These are phyloP conservation scores for Labeo calbasu DNA, from an alignment of 2,797 vertebrate genomes.

Conservation along the genomic window DNA sequence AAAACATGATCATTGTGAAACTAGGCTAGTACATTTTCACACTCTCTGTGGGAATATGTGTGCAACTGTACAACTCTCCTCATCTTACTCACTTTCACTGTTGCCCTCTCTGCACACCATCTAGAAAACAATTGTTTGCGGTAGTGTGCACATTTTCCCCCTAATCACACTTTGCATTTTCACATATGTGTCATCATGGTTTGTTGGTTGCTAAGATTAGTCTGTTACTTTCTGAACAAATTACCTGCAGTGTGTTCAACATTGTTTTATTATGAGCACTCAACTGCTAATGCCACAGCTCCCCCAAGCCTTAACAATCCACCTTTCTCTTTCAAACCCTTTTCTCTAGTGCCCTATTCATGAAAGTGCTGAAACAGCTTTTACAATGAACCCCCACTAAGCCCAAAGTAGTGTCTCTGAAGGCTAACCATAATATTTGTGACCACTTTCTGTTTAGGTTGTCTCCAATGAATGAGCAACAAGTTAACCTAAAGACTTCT, in stretches of 20 bases:
- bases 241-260: neutral
- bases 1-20: constrained; percentile 32
- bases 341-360: constrained; percentile 72
- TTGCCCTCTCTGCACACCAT: neutral
- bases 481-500: constrained; percentile 61
- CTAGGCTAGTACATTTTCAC: neutral
- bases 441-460: constrained; percentile 68
- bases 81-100: neutral
- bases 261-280: constrained; percentile 65
- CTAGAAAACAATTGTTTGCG: constrained; percentile 29
- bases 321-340: constrained; percentile 62
- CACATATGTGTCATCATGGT: constrained; percentile 36
- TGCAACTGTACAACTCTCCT: neutral
- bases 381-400: constrained; percentile 64
- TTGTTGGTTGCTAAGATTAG: constrained; percentile 48
- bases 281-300: constrained; percentile 60
- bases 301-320: constrained; percentile 45
- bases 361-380: constrained; percentile 66
- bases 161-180: constrained; percentile 35
- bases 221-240: constrained; percentile 29
- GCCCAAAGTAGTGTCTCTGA: constrained; percentile 49
- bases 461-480: constrained; percentile 69
- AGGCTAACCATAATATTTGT: constrained; percentile 48
- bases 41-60: neutral
- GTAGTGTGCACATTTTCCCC: constrained; percentile 15